Conservation (phyloP, 2,888 invertebrate genomes). For the Artemia sinica region DNA sequence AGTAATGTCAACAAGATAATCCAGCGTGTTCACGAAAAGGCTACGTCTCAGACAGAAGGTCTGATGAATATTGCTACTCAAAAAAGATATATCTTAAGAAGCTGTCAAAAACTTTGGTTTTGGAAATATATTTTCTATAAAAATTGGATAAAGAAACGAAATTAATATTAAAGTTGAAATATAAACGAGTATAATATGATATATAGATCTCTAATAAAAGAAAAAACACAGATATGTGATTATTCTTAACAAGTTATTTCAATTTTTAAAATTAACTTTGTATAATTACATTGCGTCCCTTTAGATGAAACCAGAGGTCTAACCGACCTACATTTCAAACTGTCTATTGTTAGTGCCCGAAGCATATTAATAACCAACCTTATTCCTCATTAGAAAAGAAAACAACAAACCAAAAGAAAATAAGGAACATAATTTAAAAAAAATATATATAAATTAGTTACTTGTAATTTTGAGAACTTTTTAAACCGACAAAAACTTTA, state of each 20-base stretch:
- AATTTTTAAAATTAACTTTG: constrained; percentile 27
- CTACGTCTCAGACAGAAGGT: no score
- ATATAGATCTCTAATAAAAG: neutral
- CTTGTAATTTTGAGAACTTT: constrained; percentile 15
- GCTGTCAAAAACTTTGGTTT: no score
- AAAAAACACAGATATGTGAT: neutral
- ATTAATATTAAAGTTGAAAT: neutral
- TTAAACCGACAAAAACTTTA: neutral
- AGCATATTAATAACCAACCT: no score
- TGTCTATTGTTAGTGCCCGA: no score
- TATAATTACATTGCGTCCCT: constrained; percentile 25
- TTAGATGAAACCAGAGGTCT: constrained; percentile 55
- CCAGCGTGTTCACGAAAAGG: no score
- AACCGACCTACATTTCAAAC: constrained; percentile 34
- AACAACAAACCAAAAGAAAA: constrained; percentile 31
- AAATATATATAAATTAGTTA: neutral
- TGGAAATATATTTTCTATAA: neutral
- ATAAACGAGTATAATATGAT: neutral
- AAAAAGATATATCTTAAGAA: no score
- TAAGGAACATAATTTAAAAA: constrained; percentile 26
- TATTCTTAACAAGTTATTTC: neutral
- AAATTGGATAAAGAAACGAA: constrained; percentile 12
- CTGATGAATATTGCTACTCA: no score
- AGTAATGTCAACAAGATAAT: no score
- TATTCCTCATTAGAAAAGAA: no score